phyloP scores from a whole-genome alignment of 2,113 vertebrate species.

The Mobula hypostoma region DNA sequence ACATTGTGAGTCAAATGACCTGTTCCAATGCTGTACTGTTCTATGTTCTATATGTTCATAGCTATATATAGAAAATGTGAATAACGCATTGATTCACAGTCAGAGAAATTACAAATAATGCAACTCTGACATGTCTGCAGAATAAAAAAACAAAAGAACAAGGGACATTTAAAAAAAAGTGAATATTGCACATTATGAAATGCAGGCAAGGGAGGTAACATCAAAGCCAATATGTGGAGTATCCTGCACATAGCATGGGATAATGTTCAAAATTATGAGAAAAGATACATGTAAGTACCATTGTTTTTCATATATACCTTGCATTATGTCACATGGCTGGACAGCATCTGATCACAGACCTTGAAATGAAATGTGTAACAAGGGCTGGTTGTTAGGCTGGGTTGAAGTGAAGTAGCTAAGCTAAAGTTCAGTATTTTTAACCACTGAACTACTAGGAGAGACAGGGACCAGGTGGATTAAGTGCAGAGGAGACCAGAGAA shows the following conservation, averaged over 20 bases:
- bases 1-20: no score
- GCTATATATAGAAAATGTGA: background rate
- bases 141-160: background rate
- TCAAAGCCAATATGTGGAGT: background rate
- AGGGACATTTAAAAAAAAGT: no score
- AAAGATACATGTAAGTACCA: background rate
- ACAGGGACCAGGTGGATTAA: no score
- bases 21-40: no score
- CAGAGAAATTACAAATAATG: background rate
- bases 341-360: background rate
- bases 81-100: background rate
- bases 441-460: no score
- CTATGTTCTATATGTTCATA: background rate
- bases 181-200: background rate
- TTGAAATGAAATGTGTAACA: no score
- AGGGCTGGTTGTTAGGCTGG: no score
- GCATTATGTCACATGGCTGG: background rate
- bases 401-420: no score
- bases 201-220: background rate
- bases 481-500: no score
- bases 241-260: background rate
- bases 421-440: no score
- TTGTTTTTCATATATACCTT: background rate
- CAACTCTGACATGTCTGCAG: background rate
- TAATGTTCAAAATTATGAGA: background rate